These are phyloP conservation scores for Parasteatoda tepidariorum DNA, from an alignment of 1,140 invertebrate species.

Conservation along the genomic window DNA sequence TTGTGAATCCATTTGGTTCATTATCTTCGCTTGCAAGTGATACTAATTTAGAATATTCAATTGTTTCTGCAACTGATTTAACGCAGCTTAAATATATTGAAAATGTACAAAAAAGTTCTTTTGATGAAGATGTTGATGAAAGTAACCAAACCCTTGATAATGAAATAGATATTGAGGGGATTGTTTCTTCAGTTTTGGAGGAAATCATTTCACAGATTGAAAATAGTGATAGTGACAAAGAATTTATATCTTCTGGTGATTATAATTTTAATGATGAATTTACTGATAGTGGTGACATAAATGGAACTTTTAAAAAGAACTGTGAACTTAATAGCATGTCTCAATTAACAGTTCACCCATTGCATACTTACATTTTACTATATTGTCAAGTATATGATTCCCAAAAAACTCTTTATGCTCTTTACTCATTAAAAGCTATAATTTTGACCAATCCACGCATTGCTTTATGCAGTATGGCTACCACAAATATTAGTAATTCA, in stretches of 20 bases:
- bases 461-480: conserved; percentile 79
- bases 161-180: conserved; percentile 27
- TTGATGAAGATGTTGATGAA: conserved; percentile 62
- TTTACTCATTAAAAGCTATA: conserved; percentile 80
- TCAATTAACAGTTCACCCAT: conserved; percentile 71
- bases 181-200: conserved; percentile 45
- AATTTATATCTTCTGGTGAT: conserved; percentile 45
- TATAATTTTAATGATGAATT: conserved; percentile 53
- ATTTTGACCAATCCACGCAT: conserved; percentile 79
- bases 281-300: conserved; percentile 27
- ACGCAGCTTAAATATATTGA: conserved; percentile 59
- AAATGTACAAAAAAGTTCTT: conserved; percentile 50
- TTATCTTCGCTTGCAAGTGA: conserved; percentile 62
- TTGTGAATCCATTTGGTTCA: conserved; percentile 72
- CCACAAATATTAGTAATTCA: conserved; percentile 74
- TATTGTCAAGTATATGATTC: conserved; percentile 87
- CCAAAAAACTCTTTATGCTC: conserved; percentile 80
- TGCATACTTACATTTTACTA: conserved; percentile 85
- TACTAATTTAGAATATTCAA: conserved; percentile 42
- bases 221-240: conserved; percentile 23
- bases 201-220: conserved; percentile 50
- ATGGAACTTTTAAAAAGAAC: conserved; percentile 36
- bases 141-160: not conserved
- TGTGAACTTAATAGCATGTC: conserved; percentile 20
- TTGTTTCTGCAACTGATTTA: conserved; percentile 46